Base-by-base conservation (phyloP, 2,113 vertebrate species). In the Cromileptes altivelis region DNA sequence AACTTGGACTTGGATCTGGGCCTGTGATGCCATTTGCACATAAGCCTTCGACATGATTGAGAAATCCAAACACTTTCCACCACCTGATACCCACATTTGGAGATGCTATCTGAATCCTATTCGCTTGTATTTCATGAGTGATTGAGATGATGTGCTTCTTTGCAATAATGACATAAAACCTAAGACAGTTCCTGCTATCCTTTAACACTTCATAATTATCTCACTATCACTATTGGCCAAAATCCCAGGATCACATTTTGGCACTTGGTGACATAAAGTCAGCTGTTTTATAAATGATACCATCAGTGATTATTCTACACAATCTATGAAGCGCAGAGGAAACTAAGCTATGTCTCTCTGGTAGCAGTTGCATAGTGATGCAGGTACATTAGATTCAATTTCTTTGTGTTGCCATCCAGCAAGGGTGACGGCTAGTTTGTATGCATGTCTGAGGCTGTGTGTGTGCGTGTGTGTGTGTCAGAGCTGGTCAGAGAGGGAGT, bases 401-500 rank as follows among this genome's bases (percentile, higher is more conserved):
- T 86, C 53, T 78, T 70, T 78, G 80, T 83, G 75, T 71, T 81
- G 72, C 63, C 72, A 82, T 80, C 61, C 78, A 56, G 73, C 27
- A 64, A 71, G 77, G 74, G 86, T 81, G 88, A 73, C 72, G 40
- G 5, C 70, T 84, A 61, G 78, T 82, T 81, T 82, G 81, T 86
- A 84, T 85, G 83, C 78, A 86, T 21, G 81, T 73, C 73, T 89
- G 65, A 37, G 53, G 68, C 76, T 23, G 64, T 78, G 70, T 82
- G 60, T 71, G 62, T 62, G 88, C 67, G 85, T 83, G 30, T 30
- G 25, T 83, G 80, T 88, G 90, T 82, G 85, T 80, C 82, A 42
- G 78, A 56, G 86, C 50, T 70, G 83, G 89, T 82, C 79, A 30
- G 74, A 86, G 84, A 85, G 88, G 64, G 91, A 84, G 80, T 79